Evolutionary conservation across 1,140 invertebrate genomes (phyloP), one percentile per base, ranked within the genome.

Genomic region (Listronotus bonariensis): DNA sequence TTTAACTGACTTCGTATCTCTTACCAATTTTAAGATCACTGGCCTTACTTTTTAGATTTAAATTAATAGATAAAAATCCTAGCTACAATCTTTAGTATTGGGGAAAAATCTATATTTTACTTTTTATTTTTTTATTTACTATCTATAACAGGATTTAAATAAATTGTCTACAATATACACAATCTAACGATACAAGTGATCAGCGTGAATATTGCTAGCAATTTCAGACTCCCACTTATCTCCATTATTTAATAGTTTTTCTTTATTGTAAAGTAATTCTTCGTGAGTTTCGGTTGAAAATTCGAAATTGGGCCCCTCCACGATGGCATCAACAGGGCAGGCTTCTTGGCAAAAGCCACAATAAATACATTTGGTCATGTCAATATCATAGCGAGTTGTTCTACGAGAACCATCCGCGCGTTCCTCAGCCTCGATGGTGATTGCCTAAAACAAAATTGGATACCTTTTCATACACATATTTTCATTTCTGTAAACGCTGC

Each of bases 351-450:
- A 99, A 77, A 99, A 98, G 26, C 97, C 97, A 82, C 97, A 99
- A 79, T 98, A 99, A 78, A 99, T 99, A 82, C 98, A 99, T 81
- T 99, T 99, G 6, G 97, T 98, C 98, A 99, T 99, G 78, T 99
- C 97, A 76, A 99, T 99, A 82, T 99, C 97, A 78, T 99, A 99
- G 68, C 96, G 86, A 0, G 97, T 99, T 0, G 97, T 99, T 72
- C 97, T 82, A 67, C 97, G 83, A 45, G 95, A 97, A 8, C 97
- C 97, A 82, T 99, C 97, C 20, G 89, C 88, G 74, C 97, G 85
- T 75, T 96, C 92, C 81, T 99, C 96, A 7, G 97, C 96, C 84
- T 99, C 97, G 82, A 99, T 99, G 1, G 97, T 99, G 72, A 99
- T 99, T 5, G 97, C 96, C 88, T 95, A 77, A 26, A 82, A 72